Base-by-base conservation (phyloP, 2,888 invertebrate genomes). In the Strigamia maritima region DNA sequence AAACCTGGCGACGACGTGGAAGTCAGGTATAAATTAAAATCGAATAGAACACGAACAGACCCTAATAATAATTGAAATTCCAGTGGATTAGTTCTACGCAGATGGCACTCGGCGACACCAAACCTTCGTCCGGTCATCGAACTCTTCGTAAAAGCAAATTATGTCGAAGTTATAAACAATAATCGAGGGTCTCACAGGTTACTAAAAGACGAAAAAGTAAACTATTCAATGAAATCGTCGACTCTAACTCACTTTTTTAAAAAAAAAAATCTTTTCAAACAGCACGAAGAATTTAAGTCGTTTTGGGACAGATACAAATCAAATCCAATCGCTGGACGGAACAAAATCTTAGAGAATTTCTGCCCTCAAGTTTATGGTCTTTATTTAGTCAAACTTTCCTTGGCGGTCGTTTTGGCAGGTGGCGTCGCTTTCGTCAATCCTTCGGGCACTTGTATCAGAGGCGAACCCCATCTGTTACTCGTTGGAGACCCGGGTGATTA, bases 291-390 rank as follows among this genome's bases (percentile, higher is more conserved):
- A 82, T 93, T 94, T 84, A 86, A 87, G 35, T 87, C 88, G 74
- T 95, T 92, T 86, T 95, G 94, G 95, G 83, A 87, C 0, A 88
- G 89, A 78, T 89, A 92, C 85, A 84, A 87, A 80, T 85, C 88
- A 28, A 87, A 90, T 81, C 92, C 92, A 0, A 86, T 95, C 81
- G 88, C 88, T 80, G 94, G 91, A 0, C 89, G 95, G 81, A 92
- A 95, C 86, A 88, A 90, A 81, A 93, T 96, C 82, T 85, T 95
- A 60, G 89, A 91, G 80, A 92, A 93, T 77, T 90, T 95, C 81
- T 94, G 93, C 86, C 93, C 95, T n/a, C 91, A 93, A 88, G 90
- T 95, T 2, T 95, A 92, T 86, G 95, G 95, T n/a, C 89, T 96
- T 83, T 93, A 94, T 85, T 87, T 92, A 79, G 93, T 94, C 0